Evolutionary conservation across 2,113 vertebrate genomes (phyloP).

Genomic region (Hypocryptadius cinnamomeus): DNA sequence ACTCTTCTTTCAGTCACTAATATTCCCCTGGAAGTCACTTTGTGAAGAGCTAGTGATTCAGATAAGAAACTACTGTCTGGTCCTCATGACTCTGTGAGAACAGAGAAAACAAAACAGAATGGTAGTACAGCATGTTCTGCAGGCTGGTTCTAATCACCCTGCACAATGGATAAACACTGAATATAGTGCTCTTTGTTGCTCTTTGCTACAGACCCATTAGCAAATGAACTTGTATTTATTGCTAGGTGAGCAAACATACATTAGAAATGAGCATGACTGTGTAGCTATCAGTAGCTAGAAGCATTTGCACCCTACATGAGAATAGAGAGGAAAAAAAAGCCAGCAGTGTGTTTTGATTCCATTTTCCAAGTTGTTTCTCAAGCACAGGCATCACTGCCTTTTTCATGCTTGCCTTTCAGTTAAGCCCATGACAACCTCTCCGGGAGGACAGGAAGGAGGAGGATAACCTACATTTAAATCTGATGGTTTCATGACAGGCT

Average conservation of each 20-base stretch:
- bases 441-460: slow-evolving; percentile 33
- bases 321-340: neutral
- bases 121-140: neutral
- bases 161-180: neutral
- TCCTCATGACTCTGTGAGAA: neutral
- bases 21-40: neutral
- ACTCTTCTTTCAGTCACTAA: neutral
- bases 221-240: slow-evolving; percentile 4
- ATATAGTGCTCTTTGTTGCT: neutral
- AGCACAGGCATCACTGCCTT: neutral
- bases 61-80: neutral
- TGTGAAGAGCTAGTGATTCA: neutral
- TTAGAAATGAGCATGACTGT: neutral
- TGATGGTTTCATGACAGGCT: slow-evolving; percentile 49
- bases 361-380: neutral
- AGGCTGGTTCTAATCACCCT: neutral
- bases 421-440: slow-evolving; percentile 10
- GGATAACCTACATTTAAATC: slow-evolving; percentile 59
- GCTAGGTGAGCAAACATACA: slow-evolving; percentile 2
- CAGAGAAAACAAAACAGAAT: neutral
- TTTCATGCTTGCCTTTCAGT: neutral
- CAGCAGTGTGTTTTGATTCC: neutral
- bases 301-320: neutral
- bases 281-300: neutral
- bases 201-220: neutral